Conservation (phyloP, 1,140 invertebrate species). For the Maconellicoccus hirsutus region DNA sequence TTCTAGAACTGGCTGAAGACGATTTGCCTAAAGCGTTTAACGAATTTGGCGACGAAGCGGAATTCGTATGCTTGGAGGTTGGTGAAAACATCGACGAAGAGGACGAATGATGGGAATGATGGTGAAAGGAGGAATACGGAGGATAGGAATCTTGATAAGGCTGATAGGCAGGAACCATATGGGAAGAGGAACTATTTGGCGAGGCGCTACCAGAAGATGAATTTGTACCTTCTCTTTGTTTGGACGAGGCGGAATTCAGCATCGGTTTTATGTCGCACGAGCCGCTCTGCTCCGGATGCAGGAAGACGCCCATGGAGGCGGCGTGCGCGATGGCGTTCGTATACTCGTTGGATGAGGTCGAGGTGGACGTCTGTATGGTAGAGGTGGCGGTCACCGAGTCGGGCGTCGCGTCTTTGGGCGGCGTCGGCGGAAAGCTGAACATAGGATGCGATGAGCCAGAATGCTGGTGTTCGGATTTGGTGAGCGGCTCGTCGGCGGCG, state of each 20-base stretch:
- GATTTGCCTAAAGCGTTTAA: slow-evolving; percentile 27
- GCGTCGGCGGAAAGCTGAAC: slow-evolving; percentile 31
- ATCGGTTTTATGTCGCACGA: slow-evolving; percentile 30
- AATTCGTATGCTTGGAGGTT: slow-evolving; percentile 24
- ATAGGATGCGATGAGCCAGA: slow-evolving; percentile 28
- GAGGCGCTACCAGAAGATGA: slow-evolving; percentile 27
- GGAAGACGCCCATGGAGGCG: slow-evolving; percentile 31
- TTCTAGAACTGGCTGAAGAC: slow-evolving; percentile 27
- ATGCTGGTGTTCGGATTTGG: slow-evolving; percentile 24
- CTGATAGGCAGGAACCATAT: slow-evolving; percentile 23
- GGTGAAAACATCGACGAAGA: slow-evolving; percentile 25
- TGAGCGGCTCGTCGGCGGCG: neutral
- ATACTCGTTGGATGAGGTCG: slow-evolving; percentile 28
- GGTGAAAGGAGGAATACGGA: slow-evolving; percentile 21
- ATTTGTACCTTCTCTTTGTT: slow-evolving; percentile 31
- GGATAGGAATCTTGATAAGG: slow-evolving; percentile 25
- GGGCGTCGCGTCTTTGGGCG: slow-evolving; percentile 30
- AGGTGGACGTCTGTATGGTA: slow-evolving; percentile 27
- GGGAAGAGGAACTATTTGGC: neutral
- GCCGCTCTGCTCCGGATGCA: slow-evolving; percentile 29
- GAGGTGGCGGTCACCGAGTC: slow-evolving; percentile 29
- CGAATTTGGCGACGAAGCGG: slow-evolving; percentile 26
- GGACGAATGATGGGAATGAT: slow-evolving; percentile 25
- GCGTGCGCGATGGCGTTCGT: slow-evolving; percentile 29
- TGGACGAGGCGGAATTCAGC: slow-evolving; percentile 28